Evolutionary conservation across 2,888 invertebrate genomes (phyloP), one percentile per base, ranked within the genome.

Genomic region (Trissolcus japonicus): DNA sequence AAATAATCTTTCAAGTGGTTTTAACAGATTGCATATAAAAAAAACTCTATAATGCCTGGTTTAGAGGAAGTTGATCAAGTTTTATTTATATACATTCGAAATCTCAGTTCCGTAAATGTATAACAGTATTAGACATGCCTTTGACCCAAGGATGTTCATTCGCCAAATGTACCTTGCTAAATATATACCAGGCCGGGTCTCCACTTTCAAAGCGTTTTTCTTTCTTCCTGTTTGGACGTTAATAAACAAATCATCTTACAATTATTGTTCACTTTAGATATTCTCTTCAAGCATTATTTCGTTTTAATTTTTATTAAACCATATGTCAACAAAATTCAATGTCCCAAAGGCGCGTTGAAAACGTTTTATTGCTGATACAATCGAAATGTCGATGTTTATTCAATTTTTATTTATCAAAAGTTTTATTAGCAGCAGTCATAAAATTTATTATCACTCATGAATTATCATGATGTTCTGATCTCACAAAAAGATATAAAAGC

Each of bases 141-240:
- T 76, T 76, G 76, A 76, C 76, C 76, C 66, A 61, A 53, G 66
- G 65, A 71, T 50, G 51, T 61, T 19, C 29, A 60, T 50, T 40
- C 51, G 71, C 76, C 71, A 71, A 76, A 76, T 62, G 62, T 57
- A 51, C 60, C 40, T 61, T 62, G 60, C 76, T 76, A 76, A 76
- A 71, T 76, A 76, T 76, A 76, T 13, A 6, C 41, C 56, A 71
- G 21, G 46, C 76, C 62, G 71, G 66, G 76, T 53, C 69, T 76
- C 69, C 59, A 56, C 50, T 69, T 21, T 48, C 29, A 53, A 46
- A n/a, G 17, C 6, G 41, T 50, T 29, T 50, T 29, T 35, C 46
- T 40, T 60, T 55, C 60, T 54, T 69, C 51, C 14, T 67, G 43
- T 9, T 43, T 16, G 43, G 3, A 25, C 57, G 57, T 63, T 72